Conservation (phyloP, 2,113 vertebrate genomes). For the Peromyscus californicus region DNA sequence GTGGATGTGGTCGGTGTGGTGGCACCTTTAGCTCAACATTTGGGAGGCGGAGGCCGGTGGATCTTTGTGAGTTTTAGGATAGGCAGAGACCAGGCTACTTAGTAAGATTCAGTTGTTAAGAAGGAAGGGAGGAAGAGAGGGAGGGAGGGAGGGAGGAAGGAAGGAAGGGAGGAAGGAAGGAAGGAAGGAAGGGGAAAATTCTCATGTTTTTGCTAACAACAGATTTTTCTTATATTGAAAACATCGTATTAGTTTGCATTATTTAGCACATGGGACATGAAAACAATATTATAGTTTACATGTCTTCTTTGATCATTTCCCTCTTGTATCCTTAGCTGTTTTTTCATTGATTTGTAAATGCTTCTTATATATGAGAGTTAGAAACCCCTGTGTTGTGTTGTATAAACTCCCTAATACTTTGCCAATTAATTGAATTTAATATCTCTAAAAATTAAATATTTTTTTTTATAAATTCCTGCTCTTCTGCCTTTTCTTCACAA, state of each 20-base stretch:
- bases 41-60: not conserved
- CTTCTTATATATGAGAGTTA: not conserved
- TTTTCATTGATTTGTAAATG: not conserved
- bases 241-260: not conserved
- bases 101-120: not conserved
- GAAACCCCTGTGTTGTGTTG: not conserved
- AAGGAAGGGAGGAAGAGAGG: not conserved
- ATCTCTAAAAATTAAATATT: not conserved
- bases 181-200: not conserved
- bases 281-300: not conserved
- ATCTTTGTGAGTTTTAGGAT: not conserved
- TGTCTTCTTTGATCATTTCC: not conserved
- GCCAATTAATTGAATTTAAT: slow-evolving; percentile 19
- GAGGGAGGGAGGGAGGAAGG: not conserved
- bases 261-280: not conserved
- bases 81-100: not conserved
- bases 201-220: not conserved
- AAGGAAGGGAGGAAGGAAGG: not conserved
- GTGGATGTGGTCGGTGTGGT: not conserved
- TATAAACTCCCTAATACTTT: not conserved
- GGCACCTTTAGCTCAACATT: not conserved
- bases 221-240: not conserved
- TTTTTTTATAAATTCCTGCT: not conserved
- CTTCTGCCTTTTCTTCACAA: not conserved
- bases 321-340: not conserved